Evolutionary conservation across 2,888 invertebrate species (phyloP).

Genomic region (Caenorhabditis sp.): DNA sequence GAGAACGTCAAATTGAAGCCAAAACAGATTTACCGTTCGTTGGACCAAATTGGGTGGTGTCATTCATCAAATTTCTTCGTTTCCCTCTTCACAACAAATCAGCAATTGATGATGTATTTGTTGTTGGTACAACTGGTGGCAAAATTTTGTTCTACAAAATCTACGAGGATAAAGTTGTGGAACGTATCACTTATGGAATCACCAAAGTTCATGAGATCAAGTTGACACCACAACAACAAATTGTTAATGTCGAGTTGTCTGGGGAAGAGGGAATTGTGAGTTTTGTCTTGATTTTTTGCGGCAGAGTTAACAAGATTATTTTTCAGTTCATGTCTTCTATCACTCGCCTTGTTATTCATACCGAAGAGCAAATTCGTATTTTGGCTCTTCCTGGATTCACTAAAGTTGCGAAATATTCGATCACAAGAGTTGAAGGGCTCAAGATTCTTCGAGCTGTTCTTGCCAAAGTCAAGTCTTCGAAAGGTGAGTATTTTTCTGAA

Average conservation of each 20-base stretch:
- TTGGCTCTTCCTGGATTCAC: constrained; percentile 12
- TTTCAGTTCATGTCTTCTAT: constrained; percentile 20
- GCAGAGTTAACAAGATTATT: not conserved
- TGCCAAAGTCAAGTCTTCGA: constrained; percentile 4
- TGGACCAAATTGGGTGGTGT: constrained; percentile 7
- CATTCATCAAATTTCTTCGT: constrained; percentile 13
- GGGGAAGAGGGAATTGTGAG: constrained; percentile 29
- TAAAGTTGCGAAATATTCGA: constrained; percentile 16
- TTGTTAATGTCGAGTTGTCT: constrained; percentile 18
- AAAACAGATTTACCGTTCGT: not conserved
- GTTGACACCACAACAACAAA: not conserved
- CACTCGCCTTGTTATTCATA: constrained; percentile 17
- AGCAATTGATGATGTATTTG: constrained; percentile 18
- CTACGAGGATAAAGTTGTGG: constrained; percentile 9
- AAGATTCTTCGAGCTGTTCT: constrained; percentile 20
- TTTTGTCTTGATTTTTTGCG: not conserved
- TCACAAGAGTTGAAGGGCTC: constrained; percentile 29
- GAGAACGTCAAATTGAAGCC: constrained; percentile 2
- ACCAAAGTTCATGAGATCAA: not conserved
- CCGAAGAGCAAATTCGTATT: constrained; percentile 27
- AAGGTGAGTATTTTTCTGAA: constrained; percentile 4
- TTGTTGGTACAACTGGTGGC: constrained; percentile 22
- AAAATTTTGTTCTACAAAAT: constrained; percentile 17
- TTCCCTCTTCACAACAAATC: constrained; percentile 6
- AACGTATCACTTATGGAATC: constrained; percentile 10